These are phyloP conservation scores for Hydractinia symbiolongicarpus DNA, from an alignment of 30 jellyfish, hydroid and myxozoan genomes.

Conservation along the genomic window DNA sequence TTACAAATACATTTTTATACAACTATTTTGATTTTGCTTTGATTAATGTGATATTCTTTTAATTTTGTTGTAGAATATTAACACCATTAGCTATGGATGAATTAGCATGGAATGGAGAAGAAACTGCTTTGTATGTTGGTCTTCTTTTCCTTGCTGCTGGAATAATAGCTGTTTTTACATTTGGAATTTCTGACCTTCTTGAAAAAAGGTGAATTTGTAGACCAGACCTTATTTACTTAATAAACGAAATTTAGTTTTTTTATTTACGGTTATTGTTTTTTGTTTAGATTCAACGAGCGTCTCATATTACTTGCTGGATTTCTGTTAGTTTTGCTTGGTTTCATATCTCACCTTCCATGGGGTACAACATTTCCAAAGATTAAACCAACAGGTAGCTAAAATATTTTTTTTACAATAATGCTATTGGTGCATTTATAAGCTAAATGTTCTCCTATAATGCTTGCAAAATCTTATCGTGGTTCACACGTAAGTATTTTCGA, in stretches of 20 bases:
- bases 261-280: not conserved
- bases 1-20: too few species aligned
- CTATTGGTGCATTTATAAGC: too few species aligned
- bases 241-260: not conserved
- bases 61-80: slow-evolving; percentile 8
- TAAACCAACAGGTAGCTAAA: slow-evolving; percentile 18
- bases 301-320: slow-evolving; percentile 24
- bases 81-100: slow-evolving; percentile 45
- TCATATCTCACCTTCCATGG: slow-evolving; percentile 36
- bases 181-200: slow-evolving; percentile 22
- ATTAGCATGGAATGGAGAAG: slow-evolving; percentile 44
- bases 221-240: not conserved
- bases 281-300: slow-evolving; percentile 36
- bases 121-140: slow-evolving; percentile 34
- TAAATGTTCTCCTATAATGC: not conserved
- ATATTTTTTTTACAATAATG: not conserved
- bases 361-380: slow-evolving; percentile 28
- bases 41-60: not conserved
- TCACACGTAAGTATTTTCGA: too few species aligned
- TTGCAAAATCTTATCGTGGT: not conserved
- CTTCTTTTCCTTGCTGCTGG: slow-evolving; percentile 32
- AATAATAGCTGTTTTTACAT: slow-evolving; percentile 26
- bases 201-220: slow-evolving; percentile 28
- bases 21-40: not conserved
- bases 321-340: slow-evolving; percentile 25